Conservation (phyloP, 1,140 invertebrate species). For the Orius laevigatus region DNA sequence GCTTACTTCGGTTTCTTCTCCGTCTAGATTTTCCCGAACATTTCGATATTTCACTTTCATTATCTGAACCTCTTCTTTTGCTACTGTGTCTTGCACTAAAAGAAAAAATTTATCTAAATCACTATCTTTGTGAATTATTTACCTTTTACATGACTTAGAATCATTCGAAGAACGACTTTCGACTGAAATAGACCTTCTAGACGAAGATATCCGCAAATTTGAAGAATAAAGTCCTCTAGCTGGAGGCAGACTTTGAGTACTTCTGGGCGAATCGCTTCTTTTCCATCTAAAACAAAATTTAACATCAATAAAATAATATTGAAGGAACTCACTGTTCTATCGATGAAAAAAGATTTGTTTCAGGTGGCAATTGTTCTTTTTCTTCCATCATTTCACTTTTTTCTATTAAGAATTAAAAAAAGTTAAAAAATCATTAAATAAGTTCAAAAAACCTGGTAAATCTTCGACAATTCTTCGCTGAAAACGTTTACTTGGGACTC, state of each 20-base stretch:
- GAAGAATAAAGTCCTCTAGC: conserved; percentile 50
- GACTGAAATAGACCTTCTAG: conserved; percentile 31
- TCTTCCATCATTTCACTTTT: no score
- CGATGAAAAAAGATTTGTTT: no score
- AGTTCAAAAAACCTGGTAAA: no score
- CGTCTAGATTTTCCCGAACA: conserved; percentile 38
- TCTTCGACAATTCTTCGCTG: conserved; percentile 59
- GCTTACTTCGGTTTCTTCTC: conserved; percentile 16
- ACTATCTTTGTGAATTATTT: not conserved
- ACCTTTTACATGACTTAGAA: conserved; percentile 48
- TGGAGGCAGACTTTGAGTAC: conserved; percentile 54
- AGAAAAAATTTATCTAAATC: not conserved
- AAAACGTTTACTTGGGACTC: conserved; percentile 75
- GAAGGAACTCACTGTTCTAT: no score
- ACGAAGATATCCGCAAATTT: conserved; percentile 30
- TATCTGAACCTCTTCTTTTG: conserved; percentile 65
- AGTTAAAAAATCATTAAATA: no score
- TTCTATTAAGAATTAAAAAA: no score
- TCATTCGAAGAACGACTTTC: conserved; percentile 75
- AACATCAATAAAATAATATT: not conserved
- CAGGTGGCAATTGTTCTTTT: no score
- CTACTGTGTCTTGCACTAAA: conserved; percentile 50
- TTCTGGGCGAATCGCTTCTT: conserved; percentile 48
- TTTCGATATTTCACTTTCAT: conserved; percentile 72
- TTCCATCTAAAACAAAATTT: not conserved